Evolutionary conservation across 2,113 vertebrate genomes (phyloP).

Genomic region (Genyomyrus donnyi): DNA sequence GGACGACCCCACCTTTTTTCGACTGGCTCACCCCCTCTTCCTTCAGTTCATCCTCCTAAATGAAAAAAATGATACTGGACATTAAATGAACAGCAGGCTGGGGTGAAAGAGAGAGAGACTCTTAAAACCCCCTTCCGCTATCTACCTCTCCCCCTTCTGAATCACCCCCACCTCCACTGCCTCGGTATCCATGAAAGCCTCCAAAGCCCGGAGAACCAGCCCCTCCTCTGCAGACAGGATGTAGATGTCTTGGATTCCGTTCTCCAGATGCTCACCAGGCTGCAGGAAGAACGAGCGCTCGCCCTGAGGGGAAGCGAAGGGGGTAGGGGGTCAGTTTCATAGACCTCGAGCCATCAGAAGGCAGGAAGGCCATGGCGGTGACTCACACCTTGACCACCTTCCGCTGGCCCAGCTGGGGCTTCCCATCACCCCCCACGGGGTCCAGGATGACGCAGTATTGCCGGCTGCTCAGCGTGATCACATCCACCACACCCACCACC

Average conservation of each 20-base stretch:
- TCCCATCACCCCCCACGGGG: conserved; percentile 68
- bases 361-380: neutral
- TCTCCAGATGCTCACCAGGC: conserved; percentile 70
- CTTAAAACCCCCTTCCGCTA: neutral
- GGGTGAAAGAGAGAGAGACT: neutral
- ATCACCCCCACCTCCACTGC: conserved; percentile 26
- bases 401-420: conserved; percentile 81
- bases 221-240: conserved; percentile 82
- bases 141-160: neutral
- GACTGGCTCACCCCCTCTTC: conserved; percentile 32
- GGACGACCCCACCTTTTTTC: conserved; percentile 29
- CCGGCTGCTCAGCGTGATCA: conserved; percentile 71
- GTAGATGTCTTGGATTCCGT: conserved; percentile 75
- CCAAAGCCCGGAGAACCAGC: conserved; percentile 70
- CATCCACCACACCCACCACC: conserved; percentile 68
- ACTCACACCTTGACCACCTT: conserved; percentile 74
- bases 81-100: conserved; percentile 14
- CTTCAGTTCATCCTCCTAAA: conserved; percentile 37
- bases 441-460: conserved; percentile 82
- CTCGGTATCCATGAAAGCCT: conserved; percentile 63
- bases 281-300: conserved; percentile 83
- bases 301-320: conserved; percentile 51
- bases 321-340: neutral
- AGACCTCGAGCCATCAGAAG: neutral
- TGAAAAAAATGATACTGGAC: conserved; percentile 34